Evolutionary conservation across 1,140 invertebrate species (phyloP).

Genomic region (Eueides isabella): DNA sequence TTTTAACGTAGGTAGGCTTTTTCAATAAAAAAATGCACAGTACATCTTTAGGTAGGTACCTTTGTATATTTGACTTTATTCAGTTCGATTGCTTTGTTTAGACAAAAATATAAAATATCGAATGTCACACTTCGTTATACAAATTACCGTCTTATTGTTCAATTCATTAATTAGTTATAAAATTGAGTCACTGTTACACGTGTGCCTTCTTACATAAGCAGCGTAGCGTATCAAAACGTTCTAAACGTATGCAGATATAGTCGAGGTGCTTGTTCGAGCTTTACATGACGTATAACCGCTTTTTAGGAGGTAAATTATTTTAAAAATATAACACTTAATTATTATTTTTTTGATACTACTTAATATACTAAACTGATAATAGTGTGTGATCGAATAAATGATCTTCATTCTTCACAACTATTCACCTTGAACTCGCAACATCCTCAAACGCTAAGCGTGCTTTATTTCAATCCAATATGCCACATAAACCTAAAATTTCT

Average conservation of each 20-base stretch:
- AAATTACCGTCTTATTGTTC: background rate
- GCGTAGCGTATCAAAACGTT: background rate
- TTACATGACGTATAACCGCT: background rate
- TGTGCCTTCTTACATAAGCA: constrained; percentile 2
- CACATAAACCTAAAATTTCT: background rate
- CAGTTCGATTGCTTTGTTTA: background rate
- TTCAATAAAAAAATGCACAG: no score
- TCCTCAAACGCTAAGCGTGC: background rate
- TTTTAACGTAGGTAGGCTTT: no score
- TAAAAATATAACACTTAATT: background rate
- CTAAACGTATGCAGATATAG: background rate
- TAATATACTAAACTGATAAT: background rate
- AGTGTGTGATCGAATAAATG: no score
- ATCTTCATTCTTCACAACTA: background rate
- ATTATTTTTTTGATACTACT: background rate
- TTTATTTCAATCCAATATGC: background rate
- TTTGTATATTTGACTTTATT: background rate
- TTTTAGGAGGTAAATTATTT: background rate
- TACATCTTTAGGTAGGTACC: no score
- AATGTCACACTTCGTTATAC: background rate
- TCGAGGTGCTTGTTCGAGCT: background rate
- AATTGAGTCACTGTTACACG: background rate
- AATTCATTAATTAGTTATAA: background rate
- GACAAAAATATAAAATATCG: background rate
- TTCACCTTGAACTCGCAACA: background rate